These are phyloP conservation scores for Todiramphus chloris DNA, from an alignment of 2,113 vertebrate genomes.

Conservation along the genomic window DNA sequence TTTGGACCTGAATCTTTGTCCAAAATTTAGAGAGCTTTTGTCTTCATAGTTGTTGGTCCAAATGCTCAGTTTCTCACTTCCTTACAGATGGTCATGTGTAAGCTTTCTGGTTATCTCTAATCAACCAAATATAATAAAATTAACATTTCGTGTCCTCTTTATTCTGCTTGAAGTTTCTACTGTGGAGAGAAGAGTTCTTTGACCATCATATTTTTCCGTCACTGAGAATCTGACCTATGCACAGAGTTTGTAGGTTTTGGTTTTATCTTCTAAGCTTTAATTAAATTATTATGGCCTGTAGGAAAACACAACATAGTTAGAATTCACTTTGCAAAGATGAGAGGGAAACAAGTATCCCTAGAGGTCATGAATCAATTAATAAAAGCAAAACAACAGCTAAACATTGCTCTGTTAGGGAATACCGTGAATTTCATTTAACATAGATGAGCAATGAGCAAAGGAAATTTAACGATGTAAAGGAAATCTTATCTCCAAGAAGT, in stretches of 20 bases:
- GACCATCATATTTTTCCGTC: neutral
- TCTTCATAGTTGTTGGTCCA: neutral
- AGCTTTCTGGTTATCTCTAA: neutral
- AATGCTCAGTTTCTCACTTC: neutral
- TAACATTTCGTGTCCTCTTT: neutral
- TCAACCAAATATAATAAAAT: neutral
- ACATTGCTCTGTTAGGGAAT: neutral
- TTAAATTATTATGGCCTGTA: conserved; percentile 5
- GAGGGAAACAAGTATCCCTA: neutral
- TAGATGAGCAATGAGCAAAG: neutral
- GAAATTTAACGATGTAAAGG: neutral
- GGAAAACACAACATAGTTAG: neutral
- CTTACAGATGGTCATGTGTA: fast-evolving
- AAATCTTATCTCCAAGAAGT: neutral
- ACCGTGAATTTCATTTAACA: neutral
- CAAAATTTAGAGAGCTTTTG: neutral
- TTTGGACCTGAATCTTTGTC: neutral
- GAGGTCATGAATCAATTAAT: neutral
- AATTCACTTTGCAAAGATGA: neutral
- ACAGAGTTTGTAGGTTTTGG: neutral
- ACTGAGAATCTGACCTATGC: neutral
- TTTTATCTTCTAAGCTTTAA: neutral
- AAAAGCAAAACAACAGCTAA: neutral
- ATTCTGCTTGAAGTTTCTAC: neutral
- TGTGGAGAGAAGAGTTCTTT: neutral